Evolutionary conservation across 1,140 invertebrate species (phyloP).

Genomic region (Idris sp.): DNA sequence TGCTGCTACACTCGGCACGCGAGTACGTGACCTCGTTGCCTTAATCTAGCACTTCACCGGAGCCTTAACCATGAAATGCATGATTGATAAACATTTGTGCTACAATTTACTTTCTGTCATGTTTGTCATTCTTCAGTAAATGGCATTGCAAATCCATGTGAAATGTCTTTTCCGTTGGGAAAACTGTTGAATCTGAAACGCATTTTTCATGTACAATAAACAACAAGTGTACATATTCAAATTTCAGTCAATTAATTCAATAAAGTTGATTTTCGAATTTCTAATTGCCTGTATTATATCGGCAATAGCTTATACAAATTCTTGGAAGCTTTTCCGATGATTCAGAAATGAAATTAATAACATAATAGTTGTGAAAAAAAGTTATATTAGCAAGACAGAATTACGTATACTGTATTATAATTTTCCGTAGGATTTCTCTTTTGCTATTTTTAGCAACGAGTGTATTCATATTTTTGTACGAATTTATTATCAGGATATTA

Average conservation of each 20-base stretch:
- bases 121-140: constrained; percentile 27
- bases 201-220: no score
- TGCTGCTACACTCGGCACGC: constrained; percentile 51
- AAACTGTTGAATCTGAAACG: no score
- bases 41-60: constrained; percentile 69
- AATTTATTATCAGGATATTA: constrained; percentile 19
- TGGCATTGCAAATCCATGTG: constrained; percentile 13
- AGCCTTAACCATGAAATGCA: constrained; percentile 57
- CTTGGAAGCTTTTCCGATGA: background rate
- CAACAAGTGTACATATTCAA: no score
- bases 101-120: constrained; percentile 56
- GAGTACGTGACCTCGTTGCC: constrained; percentile 72
- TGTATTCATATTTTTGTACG: constrained; percentile 4
- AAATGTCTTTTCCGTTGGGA: constrained; percentile 15
- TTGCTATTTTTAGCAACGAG: constrained; percentile 2
- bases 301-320: no score
- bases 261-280: no score
- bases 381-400: background rate
- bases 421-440: constrained; percentile 10
- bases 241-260: no score
- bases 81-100: constrained; percentile 61
- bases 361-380: constrained; percentile 7
- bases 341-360: constrained; percentile 7
- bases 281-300: no score
- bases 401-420: constrained; percentile 6